These are phyloP conservation scores for Adelphocoris suturalis DNA, from an alignment of 2,888 invertebrate genomes.

Conservation along the genomic window DNA sequence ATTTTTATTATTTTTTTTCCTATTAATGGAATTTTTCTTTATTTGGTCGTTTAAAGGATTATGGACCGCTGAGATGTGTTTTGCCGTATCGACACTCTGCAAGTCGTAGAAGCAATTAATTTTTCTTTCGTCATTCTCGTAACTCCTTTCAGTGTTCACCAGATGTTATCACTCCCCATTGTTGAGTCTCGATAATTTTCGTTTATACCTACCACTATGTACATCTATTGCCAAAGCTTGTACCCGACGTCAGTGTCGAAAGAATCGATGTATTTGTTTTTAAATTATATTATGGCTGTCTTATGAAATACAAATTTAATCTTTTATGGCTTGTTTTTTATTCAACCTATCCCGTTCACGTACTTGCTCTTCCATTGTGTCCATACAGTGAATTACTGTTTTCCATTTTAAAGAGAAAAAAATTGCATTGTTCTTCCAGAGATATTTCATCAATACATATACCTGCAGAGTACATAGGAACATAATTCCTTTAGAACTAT, in stretches of 20 bases:
- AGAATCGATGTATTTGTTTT: constrained; percentile 10
- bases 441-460: too few relatives aligned
- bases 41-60: background rate
- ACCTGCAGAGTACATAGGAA: too few relatives aligned
- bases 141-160: background rate
- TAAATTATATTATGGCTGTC: constrained; percentile 29
- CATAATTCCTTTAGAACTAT: too few relatives aligned
- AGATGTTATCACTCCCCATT: too few relatives aligned
- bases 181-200: too few relatives aligned
- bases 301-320: constrained; percentile 47
- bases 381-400: too few relatives aligned
- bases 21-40: background rate
- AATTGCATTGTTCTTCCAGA: too few relatives aligned
- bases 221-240: constrained; percentile 29
- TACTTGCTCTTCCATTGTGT: too few relatives aligned
- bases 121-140: background rate
- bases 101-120: background rate
- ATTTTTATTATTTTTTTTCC: background rate
- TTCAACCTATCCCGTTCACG: background rate
- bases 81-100: background rate
- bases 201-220: too few relatives aligned
- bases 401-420: too few relatives aligned
- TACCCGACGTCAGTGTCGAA: background rate
- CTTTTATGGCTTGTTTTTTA: constrained; percentile 12
- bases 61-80: background rate